Evolutionary conservation across 2,888 invertebrate genomes (phyloP).

Genomic region (Anoncus sp.): DNA sequence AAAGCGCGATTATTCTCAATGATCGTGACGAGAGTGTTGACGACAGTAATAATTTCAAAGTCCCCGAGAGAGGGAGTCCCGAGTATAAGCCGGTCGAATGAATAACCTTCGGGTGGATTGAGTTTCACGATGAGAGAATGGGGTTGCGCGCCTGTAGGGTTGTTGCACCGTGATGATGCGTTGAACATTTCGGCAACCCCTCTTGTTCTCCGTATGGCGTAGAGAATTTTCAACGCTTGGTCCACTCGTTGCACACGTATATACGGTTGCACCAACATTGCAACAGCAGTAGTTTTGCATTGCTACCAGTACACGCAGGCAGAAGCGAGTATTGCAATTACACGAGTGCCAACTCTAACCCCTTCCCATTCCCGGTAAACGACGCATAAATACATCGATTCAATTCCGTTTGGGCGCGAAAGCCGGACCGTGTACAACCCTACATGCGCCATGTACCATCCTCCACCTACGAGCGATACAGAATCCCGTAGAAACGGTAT

Average conservation of each 20-base stretch:
- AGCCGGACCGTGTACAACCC: constrained; percentile 55
- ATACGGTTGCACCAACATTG: constrained; percentile 25
- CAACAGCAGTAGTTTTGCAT: constrained; percentile 34
- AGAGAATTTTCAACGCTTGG: constrained; percentile 71
- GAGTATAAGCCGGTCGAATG: constrained; percentile 35
- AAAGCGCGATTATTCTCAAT: constrained; percentile 44
- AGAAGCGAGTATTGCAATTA: constrained; percentile 77
- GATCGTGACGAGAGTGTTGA: constrained; percentile 34
- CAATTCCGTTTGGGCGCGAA: constrained; percentile 82
- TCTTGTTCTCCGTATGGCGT: constrained; percentile 59
- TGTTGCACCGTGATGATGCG: constrained; percentile 50
- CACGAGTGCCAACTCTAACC: constrained; percentile 78
- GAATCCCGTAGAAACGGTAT: constrained; percentile 47
- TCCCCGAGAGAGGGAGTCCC: constrained; percentile 55
- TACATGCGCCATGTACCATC: constrained; percentile 13
- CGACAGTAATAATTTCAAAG: constrained; percentile 55
- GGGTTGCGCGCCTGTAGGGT: constrained; percentile 14
- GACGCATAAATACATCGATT: constrained; percentile 83
- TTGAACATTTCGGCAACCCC: constrained; percentile 61
- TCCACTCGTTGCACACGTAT: constrained; percentile 27
- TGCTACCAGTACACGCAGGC: constrained; percentile 46
- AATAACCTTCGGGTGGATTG: constrained; percentile 62
- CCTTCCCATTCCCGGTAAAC: constrained; percentile 79
- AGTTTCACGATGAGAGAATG: constrained; percentile 47
- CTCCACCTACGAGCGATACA: constrained; percentile 8